Conservation (phyloP, 2,888 invertebrate genomes). For the Nymphalis urticae region DNA sequence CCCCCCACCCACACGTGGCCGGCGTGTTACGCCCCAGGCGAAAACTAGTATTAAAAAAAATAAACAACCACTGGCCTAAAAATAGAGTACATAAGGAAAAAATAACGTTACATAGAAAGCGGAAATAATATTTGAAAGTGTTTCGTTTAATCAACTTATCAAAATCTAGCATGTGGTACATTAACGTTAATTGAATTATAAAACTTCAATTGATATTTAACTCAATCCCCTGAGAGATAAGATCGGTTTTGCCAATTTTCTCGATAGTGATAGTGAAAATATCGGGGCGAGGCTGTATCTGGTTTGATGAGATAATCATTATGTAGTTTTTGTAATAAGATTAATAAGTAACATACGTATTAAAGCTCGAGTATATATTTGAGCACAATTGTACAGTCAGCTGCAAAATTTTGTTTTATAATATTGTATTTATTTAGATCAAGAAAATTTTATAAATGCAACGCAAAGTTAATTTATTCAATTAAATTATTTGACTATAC, state of each 20-base stretch:
- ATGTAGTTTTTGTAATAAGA: conserved; percentile 24
- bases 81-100: not conserved
- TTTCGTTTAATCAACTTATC: conserved; percentile 26
- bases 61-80: not conserved
- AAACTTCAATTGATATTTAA: not conserved
- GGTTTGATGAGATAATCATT: conserved; percentile 27
- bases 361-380: too few relatives aligned
- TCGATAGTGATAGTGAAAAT: conserved; percentile 12
- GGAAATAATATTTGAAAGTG: conserved; percentile 49
- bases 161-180: conserved; percentile 8
- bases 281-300: conserved; percentile 15
- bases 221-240: not conserved
- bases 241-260: not conserved
- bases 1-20: too few relatives aligned
- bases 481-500: too few relatives aligned
- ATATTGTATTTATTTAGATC: too few relatives aligned
- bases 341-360: conserved; percentile 3
- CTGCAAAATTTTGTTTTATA: too few relatives aligned
- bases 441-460: too few relatives aligned
- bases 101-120: conserved; percentile 7
- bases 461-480: too few relatives aligned
- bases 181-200: conserved; percentile 4
- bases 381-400: too few relatives aligned
- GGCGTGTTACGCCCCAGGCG: too few relatives aligned
- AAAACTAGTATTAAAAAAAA: too few relatives aligned